Evolutionary conservation across 2,113 vertebrate genomes (phyloP), one percentile per base, ranked within the genome.

Genomic region (Toxostoma redivivum): DNA sequence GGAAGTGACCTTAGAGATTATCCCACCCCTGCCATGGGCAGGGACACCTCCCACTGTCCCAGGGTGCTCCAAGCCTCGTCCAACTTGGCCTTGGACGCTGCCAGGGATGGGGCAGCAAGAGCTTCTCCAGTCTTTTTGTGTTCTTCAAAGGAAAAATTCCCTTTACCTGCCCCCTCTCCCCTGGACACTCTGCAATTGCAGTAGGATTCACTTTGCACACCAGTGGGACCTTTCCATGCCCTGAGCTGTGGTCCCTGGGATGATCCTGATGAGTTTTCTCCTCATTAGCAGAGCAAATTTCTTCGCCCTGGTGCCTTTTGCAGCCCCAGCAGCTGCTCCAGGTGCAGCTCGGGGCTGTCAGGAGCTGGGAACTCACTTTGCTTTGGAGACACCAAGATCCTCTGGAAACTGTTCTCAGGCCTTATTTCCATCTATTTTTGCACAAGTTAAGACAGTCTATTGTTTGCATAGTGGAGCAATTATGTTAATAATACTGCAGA

Each of bases 381-480:
- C 71, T 81, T 69, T 64, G 38, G 33, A 90, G 33, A 37, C 9
- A 73, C 37, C 4, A n/a, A 51, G 44, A 53, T 21, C 56, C 82
- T 44, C 60, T 48, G 7, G 20, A 61, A 74, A 10, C 28, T 13
- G 11, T 67, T 82, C 37, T 9, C 58, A 33, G 27, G 45, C 17
- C 66, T 82, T 21, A 14, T 42, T 91, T 57, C 74, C 30, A 10
- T 45, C 44, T 48, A 5, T 85, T 88, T 85, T 33, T 69, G n/a
- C 20, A 57, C 57, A 48, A 81, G 45, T 38, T 50, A 21, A 91
- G 71, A 76, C 73, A 58, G 53, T 45, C 77, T 61, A 10, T 74
- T 95, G 70, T 95, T 94, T 95, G 81, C 33, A 28, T 15, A 76
- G 91, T 21, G 38, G 27, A 87, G 58, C 44, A 85, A 47, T 92